Evolutionary conservation across 2,888 invertebrate genomes (phyloP), one percentile per base, ranked within the genome.

Genomic region (Mythimna ferrago): DNA sequence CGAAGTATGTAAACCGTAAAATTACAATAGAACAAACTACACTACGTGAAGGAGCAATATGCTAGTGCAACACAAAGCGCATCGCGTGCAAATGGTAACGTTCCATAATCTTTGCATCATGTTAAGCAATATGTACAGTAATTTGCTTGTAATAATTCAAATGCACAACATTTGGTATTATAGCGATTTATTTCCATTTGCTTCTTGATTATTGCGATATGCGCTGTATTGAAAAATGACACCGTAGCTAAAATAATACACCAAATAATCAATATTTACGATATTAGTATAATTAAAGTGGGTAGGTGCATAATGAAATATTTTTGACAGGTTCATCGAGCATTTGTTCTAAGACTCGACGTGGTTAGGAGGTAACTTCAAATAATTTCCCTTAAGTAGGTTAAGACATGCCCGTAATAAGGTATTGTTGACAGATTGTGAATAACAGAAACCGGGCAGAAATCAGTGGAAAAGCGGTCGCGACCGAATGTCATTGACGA

Each of bases 241-340:
- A 69, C 32, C 32, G 38, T 58, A 54, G n/a, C 68, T 26, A 32
- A 26, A 57, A 51, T 54, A 41, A 21, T 3, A 44, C n/a, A 32
- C 3, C 3, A 19, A 41, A 26, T 38, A 21, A 44, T 73, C 14
- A 14, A 66, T 19, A 2, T 44, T 21, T 32, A 14, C 19, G 35
- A 26, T n/a, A 14, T 48, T 53, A 19, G 53, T 26, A 48, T 73
- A 35, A 35, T 35, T 63, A 21, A 51, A 54, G 38, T 32, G n/a
- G 26, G 16, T 21, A 60, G 44, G 53, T 21, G 26, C 19, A 16
- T 76, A 60, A 75, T 48, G 0, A 26, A 66, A 53, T 51, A 68
- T 68, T 81, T 64, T 78, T 76, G 32, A 57, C 68, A 81, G 81
- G 32, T 68, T 65, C 51, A 60, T 32, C 56, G 4, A 21, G 32